These are phyloP conservation scores for Cryptocephalus primarius DNA, from an alignment of 2,888 invertebrate species.

Conservation along the genomic window DNA sequence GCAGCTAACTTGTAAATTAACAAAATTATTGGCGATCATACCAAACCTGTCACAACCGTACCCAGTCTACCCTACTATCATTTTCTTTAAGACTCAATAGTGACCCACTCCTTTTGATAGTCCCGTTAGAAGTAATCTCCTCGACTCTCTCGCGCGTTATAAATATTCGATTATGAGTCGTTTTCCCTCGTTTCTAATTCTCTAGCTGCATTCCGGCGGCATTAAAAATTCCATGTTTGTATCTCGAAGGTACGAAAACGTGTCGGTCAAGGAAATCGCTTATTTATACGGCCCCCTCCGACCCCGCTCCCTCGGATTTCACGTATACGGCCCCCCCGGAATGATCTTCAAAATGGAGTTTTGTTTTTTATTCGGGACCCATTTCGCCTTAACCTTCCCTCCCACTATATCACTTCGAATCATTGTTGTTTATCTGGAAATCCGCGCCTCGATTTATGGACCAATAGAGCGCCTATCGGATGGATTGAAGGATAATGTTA, in stretches of 20 bases:
- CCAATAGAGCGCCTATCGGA: conserved; percentile 26
- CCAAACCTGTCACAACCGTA: no score
- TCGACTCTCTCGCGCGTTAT: no score
- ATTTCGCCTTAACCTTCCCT: conserved; percentile 21
- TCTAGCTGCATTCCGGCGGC: conserved; percentile 9
- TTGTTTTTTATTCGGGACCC: conserved; percentile 21
- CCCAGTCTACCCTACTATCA: no score
- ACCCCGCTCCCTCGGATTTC: conserved; percentile 4
- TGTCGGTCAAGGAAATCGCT: conserved; percentile 26
- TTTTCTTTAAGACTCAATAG: no score
- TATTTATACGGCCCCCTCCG: conserved; percentile 23
- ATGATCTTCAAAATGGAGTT: conserved; percentile 18
- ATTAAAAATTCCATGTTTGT: conserved; percentile 12
- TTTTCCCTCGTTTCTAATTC: conserved; percentile 7
- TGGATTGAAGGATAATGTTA: conserved; percentile 29
- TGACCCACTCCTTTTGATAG: no score
- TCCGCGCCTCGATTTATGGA: conserved; percentile 25
- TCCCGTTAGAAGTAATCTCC: no score
- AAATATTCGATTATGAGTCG: conserved; percentile 3
- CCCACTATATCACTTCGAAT: conserved; percentile 23
- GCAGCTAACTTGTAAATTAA: no score
- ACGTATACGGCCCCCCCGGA: conserved; percentile 7
- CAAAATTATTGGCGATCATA: no score
- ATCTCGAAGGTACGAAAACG: conserved; percentile 10
- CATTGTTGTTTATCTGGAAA: conserved; percentile 30